A percentile compares a stretch with the other conserved stretches of the same genome.
Conservation (phyloP, 37 sponge, comb jelly and placozoan species). For the Theonella swinhoei region DNA sequence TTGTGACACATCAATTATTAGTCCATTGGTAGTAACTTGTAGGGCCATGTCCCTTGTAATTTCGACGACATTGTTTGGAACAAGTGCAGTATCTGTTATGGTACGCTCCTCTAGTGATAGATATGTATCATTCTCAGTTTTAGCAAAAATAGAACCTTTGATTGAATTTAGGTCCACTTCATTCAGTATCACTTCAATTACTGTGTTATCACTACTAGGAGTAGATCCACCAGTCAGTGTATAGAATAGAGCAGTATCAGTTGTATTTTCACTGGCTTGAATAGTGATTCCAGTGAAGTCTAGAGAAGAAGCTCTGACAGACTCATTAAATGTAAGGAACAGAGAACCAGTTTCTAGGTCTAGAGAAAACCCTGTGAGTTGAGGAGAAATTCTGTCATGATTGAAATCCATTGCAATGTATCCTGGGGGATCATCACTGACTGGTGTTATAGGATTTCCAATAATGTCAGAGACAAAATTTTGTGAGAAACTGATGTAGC, state of each 20-base stretch:
- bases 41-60: slow-evolving; percentile 50
- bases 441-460: slow-evolving; percentile 55
- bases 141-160: slow-evolving; percentile 83
- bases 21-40: slow-evolving; percentile 16
- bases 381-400: slow-evolving; percentile 59
- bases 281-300: slow-evolving; percentile 74
- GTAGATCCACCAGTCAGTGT: slow-evolving; percentile 59
- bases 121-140: slow-evolving; percentile 70
- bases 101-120: slow-evolving; percentile 49
- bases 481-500: slow-evolving; percentile 86
- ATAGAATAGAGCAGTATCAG: slow-evolving; percentile 24
- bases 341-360: slow-evolving; percentile 68
- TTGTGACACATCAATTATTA: slow-evolving; percentile 52
- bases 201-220: slow-evolving; percentile 37
- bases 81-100: slow-evolving; percentile 83
- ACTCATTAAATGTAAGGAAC: slow-evolving; percentile 84
- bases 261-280: slow-evolving; percentile 64
- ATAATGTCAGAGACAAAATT: slow-evolving; percentile 78
- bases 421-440: slow-evolving; percentile 53
- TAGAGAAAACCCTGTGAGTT: slow-evolving; percentile 60
- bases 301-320: slow-evolving; percentile 72
- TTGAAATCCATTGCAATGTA: slow-evolving; percentile 64
- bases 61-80: slow-evolving; percentile 66
- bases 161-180: slow-evolving; percentile 62
- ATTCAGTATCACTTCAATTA: slow-evolving; percentile 51